Conservation (phyloP, 2,888 invertebrate genomes). For the Drosophila anomalata region DNA sequence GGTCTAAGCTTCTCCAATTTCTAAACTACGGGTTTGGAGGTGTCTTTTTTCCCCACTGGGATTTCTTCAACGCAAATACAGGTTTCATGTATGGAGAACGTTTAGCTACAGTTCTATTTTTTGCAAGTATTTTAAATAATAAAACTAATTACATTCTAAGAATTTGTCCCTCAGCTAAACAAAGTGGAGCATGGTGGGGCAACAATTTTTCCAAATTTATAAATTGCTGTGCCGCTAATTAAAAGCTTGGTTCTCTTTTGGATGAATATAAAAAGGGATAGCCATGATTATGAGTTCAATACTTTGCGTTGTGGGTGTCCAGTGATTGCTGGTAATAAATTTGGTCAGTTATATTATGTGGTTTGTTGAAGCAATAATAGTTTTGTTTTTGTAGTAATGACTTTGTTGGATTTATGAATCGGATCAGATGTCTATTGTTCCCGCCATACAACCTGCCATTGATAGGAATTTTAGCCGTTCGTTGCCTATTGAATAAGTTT, state of each 20-base stretch:
- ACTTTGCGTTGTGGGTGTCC: constrained; percentile 28
- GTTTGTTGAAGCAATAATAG: not conserved
- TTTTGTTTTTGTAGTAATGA: constrained; percentile 13
- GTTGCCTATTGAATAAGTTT: not conserved
- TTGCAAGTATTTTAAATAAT: too few relatives aligned
- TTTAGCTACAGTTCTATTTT: too few relatives aligned
- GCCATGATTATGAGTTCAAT: not conserved
- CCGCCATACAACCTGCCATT: not conserved
- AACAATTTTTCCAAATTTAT: too few relatives aligned
- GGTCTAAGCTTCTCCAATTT: too few relatives aligned
- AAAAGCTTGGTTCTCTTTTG: constrained; percentile 26
- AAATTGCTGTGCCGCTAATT: not conserved
- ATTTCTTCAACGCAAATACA: too few relatives aligned
- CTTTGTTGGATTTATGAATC: constrained; percentile 26
- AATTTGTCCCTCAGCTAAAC: too few relatives aligned
- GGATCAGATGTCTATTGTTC: constrained; percentile 22
- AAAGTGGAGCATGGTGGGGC: too few relatives aligned
- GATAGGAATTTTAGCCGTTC: not conserved
- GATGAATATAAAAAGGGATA: constrained; percentile 24
- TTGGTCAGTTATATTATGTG: constrained; percentile 10
- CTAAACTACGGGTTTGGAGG: too few relatives aligned
- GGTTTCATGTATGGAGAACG: too few relatives aligned
- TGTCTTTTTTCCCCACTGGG: too few relatives aligned
- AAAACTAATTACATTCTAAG: too few relatives aligned
- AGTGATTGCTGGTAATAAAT: constrained; percentile 14